Evolutionary conservation across 1,140 invertebrate species (phyloP).

Genomic region (Drosophila malerkotliana): DNA sequence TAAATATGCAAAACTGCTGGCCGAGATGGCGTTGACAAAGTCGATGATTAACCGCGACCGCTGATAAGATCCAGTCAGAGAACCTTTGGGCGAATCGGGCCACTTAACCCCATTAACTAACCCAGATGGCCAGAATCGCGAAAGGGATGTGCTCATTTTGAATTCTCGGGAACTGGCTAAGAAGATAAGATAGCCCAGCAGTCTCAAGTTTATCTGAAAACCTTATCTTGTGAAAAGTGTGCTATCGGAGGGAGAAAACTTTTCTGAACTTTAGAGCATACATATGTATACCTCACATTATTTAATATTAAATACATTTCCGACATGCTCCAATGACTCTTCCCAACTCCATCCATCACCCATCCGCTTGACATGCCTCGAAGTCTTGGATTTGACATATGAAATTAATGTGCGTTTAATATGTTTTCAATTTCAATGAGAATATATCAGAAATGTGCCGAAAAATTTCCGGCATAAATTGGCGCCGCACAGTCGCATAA

Average conservation of each 20-base stretch:
- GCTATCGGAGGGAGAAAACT: not conserved
- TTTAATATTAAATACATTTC: conserved; percentile 39
- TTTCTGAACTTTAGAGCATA: not conserved
- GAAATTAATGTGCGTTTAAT: conserved; percentile 74
- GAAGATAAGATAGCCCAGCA: conserved; percentile 24
- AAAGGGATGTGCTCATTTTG: conserved; percentile 12
- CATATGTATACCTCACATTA: not conserved
- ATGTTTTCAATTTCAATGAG: conserved; percentile 70
- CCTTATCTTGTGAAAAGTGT: conserved; percentile 17
- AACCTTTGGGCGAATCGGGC: conserved; percentile 1
- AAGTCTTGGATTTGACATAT: conserved; percentile 31
- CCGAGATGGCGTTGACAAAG: conserved; percentile 41
- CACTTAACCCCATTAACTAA: conserved; percentile 13
- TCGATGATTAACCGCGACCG: conserved; percentile 6
- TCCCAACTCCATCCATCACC: conserved; percentile 26
- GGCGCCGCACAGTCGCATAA: conserved; percentile 55
- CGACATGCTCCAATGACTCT: conserved; percentile 9
- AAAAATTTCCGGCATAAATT: conserved; percentile 75
- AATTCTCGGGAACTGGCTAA: not conserved
- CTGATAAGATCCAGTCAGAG: conserved; percentile 7
- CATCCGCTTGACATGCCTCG: conserved; percentile 13
- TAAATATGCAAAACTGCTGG: conserved; percentile 42
- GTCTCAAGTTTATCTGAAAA: conserved; percentile 26
- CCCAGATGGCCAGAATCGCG: conserved; percentile 16
- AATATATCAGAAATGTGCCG: conserved; percentile 57